Conservation (phyloP, 2,113 vertebrate genomes). For the Microcebus jonahi region DNA sequence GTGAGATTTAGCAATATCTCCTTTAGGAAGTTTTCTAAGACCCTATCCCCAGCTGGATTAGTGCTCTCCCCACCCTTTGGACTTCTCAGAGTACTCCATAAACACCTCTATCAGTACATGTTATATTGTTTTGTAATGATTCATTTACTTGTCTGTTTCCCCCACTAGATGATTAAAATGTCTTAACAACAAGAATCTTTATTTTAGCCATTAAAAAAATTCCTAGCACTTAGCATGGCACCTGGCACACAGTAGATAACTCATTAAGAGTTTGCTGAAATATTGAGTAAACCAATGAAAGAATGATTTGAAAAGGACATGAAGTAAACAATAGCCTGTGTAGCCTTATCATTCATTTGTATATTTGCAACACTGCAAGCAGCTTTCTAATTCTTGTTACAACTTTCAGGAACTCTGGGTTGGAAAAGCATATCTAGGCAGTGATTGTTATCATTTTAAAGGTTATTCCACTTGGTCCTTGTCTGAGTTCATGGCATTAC, state of each 20-base stretch:
- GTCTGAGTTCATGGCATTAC: conserved; percentile 15
- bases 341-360: neutral
- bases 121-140: neutral
- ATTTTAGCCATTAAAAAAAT: conserved; percentile 10
- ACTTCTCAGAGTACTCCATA: neutral
- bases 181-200: neutral
- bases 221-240: neutral
- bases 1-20: conserved; percentile 21
- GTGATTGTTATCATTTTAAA: conserved; percentile 35
- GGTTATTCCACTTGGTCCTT: neutral
- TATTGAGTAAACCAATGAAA: neutral
- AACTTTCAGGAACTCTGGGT: neutral
- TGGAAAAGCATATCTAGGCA: neutral
- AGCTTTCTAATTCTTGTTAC: conserved; percentile 3
- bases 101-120: neutral
- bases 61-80: neutral
- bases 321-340: neutral
- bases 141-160: conserved; percentile 9
- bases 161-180: conserved; percentile 4
- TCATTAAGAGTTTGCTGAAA: neutral
- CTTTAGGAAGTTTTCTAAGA: conserved; percentile 48
- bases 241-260: neutral
- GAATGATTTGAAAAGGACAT: neutral
- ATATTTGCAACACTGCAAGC: neutral
- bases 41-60: neutral